These are phyloP conservation scores for Tachystola acroxantha DNA, from an alignment of 2,888 invertebrate species.

Conservation along the genomic window DNA sequence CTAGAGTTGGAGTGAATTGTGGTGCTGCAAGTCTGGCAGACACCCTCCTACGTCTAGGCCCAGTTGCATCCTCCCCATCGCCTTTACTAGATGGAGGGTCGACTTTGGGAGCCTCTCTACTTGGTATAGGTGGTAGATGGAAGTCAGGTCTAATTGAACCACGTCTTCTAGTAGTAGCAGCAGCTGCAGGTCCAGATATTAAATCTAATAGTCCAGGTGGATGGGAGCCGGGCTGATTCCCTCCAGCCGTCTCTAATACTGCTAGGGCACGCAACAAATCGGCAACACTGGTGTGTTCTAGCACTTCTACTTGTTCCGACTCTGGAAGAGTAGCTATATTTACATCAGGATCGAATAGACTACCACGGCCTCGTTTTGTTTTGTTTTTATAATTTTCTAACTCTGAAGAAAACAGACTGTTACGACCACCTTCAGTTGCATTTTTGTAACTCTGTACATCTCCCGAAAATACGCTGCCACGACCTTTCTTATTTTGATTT, in stretches of 20 bases:
- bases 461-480: conserved; percentile 45
- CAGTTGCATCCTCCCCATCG: conserved; percentile 44
- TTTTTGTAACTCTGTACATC: conserved; percentile 38
- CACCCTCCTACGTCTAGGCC: conserved; percentile 56
- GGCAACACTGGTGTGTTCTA: conserved; percentile 90
- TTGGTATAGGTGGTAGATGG: conserved; percentile 37
- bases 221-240: conserved; percentile 25
- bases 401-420: conserved; percentile 41
- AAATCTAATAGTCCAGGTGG: conserved; percentile 44
- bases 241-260: conserved; percentile 74
- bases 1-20: conserved; percentile 64
- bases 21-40: conserved; percentile 62
- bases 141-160: conserved; percentile 59
- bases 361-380: conserved; percentile 60
- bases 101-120: conserved; percentile 33
- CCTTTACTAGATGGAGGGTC: conserved; percentile 23
- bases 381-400: conserved; percentile 57
- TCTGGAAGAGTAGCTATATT: conserved; percentile 57
- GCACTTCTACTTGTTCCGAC: conserved; percentile 76
- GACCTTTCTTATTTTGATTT: conserved; percentile 42
- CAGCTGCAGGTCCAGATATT: conserved; percentile 28
- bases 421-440: conserved; percentile 29
- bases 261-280: conserved; percentile 88
- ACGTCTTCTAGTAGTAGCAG: conserved; percentile 34
- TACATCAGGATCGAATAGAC: conserved; percentile 65